Percentiles rank a stretch among this genome's conserved stretches.
phyloP scores from a whole-genome alignment of 2,797 vertebrate genomes.

The Pseudochirops cupreus region DNA sequence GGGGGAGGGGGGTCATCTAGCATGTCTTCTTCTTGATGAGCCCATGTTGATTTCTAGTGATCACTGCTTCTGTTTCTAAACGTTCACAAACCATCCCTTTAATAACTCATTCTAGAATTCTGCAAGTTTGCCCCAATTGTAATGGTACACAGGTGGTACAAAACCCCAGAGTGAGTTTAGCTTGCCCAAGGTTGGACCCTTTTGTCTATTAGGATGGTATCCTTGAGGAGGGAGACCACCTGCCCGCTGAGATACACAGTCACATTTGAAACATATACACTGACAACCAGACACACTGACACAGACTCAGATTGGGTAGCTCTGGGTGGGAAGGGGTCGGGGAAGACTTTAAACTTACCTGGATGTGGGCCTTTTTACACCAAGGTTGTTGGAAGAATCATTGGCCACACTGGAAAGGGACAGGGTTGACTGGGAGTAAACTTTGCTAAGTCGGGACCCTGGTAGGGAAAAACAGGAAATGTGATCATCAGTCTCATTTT shows the following conservation, averaged over 20 bases:
- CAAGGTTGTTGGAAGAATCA: constrained; percentile 87
- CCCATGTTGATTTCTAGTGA: not conserved
- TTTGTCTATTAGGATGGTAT: not conserved
- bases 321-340: not conserved
- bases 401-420: constrained; percentile 93
- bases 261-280: not conserved
- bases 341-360: constrained; percentile 61
- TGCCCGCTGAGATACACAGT: not conserved
- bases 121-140: not conserved
- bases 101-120: not conserved
- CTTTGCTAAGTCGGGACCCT: constrained; percentile 92
- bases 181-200: not conserved
- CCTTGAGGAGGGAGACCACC: not conserved
- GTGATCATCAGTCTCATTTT: not conserved
- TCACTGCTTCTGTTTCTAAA: not conserved
- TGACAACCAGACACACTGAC: fast-evolving
- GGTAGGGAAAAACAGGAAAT: not conserved
- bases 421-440: constrained; percentile 95
- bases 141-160: not conserved
- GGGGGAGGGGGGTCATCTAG: not conserved
- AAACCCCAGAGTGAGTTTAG: not conserved
- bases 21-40: not conserved
- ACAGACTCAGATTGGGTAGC: not conserved
- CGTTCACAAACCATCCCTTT: not conserved
- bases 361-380: constrained; percentile 82